phyloP scores from a whole-genome alignment of 1,140 invertebrate species.

The Philopotamus ludificatus region DNA sequence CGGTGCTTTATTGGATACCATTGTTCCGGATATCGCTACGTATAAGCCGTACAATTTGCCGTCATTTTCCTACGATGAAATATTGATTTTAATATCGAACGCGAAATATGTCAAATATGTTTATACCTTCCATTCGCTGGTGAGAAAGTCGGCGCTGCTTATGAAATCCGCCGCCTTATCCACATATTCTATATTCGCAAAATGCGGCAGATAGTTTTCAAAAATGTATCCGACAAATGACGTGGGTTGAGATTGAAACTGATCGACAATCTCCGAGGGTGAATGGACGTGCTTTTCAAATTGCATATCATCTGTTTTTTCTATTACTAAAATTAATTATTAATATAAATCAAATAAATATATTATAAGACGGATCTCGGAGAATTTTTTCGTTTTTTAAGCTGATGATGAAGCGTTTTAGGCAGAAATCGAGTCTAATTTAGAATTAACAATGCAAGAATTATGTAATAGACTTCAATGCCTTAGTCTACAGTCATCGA shows the following conservation, averaged over 20 bases:
- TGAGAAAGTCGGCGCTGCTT: constrained; percentile 62
- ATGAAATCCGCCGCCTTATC: constrained; percentile 59
- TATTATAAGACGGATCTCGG: no score
- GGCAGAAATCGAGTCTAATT: no score
- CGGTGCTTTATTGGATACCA: constrained; percentile 67
- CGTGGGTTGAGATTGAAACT: constrained; percentile 62
- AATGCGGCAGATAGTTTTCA: constrained; percentile 73
- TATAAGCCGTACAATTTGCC: constrained; percentile 57
- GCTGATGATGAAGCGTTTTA: no score
- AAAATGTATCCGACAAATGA: constrained; percentile 67
- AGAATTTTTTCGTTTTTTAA: no score
- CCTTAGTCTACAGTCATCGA: no score
- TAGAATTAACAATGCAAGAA: no score
- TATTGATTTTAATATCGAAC: background rate
- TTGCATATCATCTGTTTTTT: background rate
- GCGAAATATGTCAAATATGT: background rate
- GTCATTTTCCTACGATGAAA: constrained; percentile 50
- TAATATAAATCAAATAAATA: no score
- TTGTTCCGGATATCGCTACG: constrained; percentile 64
- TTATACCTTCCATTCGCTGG: constrained; percentile 64
- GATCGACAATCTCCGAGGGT: constrained; percentile 64
- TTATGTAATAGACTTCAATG: no score
- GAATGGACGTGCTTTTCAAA: constrained; percentile 58
- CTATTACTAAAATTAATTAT: no score
- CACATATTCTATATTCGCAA: constrained; percentile 59